A percentile compares a stretch with the other conserved stretches of the same genome.
Conservation (phyloP, 1,140 invertebrate species). For the Drosophila sucinea region DNA sequence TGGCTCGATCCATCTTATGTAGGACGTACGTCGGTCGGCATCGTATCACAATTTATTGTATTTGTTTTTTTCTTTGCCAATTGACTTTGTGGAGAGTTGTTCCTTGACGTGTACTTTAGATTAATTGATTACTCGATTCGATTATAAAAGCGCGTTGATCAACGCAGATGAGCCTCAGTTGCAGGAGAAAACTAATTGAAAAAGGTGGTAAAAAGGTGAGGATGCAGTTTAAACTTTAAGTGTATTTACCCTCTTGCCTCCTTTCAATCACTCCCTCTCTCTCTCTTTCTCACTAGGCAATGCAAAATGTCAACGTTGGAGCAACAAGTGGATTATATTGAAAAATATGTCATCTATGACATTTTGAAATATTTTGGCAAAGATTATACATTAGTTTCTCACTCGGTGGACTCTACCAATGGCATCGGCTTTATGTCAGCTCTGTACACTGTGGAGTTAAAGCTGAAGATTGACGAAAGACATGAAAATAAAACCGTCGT, state of each 20-base stretch:
- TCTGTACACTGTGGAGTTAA: constrained; percentile 66
- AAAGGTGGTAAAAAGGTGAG: neutral
- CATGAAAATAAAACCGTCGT: constrained; percentile 50
- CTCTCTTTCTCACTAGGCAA: neutral
- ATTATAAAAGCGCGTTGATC: neutral
- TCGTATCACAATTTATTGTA: too few species aligned
- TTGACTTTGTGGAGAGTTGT: neutral
- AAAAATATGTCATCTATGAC: constrained; percentile 62
- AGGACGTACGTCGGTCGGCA: too few species aligned
- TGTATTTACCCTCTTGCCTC: neutral
- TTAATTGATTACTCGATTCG: neutral
- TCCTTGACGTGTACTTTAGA: neutral
- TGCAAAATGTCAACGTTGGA: constrained; percentile 55
- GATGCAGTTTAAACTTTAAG: neutral
- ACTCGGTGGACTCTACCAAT: constrained; percentile 55
- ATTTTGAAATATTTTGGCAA: constrained; percentile 59
- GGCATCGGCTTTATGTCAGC: constrained; percentile 80
- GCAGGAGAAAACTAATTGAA: neutral
- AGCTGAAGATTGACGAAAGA: constrained; percentile 28
- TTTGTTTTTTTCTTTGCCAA: neutral
- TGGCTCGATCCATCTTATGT: too few species aligned
- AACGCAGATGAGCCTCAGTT: neutral
- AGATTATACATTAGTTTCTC: constrained; percentile 41
- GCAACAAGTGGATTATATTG: constrained; percentile 68
- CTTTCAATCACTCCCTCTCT: neutral